Evolutionary conservation across 2,797 vertebrate genomes (phyloP), one percentile per base, ranked within the genome.

Genomic region (Microhierax caerulescens): DNA sequence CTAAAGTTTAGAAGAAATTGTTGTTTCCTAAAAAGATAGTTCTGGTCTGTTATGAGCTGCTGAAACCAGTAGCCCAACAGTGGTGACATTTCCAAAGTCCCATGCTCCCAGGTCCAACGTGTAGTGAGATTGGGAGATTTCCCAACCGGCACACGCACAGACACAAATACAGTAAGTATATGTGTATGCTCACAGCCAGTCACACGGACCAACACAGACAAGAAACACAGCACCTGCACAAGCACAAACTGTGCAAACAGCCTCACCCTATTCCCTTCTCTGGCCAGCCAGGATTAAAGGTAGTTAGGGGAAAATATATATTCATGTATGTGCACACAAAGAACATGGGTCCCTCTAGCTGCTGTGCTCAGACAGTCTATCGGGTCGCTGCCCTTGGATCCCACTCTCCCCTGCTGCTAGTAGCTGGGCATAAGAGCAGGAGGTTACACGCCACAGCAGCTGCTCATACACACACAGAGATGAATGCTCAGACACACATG

Each of bases 141-240:
- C 19, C 27, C 43, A 27, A n/a, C 21, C 64, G 13, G 32, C 13
- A 30, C 34, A 11, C 1, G 0, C 5, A 13, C 37, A 39, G 25
- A 48, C 17, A 54, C 11, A 60, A 51, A 36, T 68, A 36, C 27
- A 32, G 25, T 10, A 16, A 2, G 1, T 53, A 57, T 12, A 30
- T 7, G 28, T 5, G 9, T 48, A 25, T 19, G 19, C 27, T 53
- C 23, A 43, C 0, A 2, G n/a, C 10, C 39, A 53, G 23, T 24
- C 39, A 59, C 32, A 12, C 16, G 70, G 34, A 70, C 23, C 16
- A 34, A 21, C 34, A 37, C 7, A 13, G 56, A 13, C 20, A 78
- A 20, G 20, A 61, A 53, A 61, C 48, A 27, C 8, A 30, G 27
- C 45, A n/a, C 37, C 51, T 25, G 11, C 14, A 43, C 13, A 59